phyloP scores from a whole-genome alignment of 2,797 vertebrate species.

The Poeciliopsis paucimaculata region DNA sequence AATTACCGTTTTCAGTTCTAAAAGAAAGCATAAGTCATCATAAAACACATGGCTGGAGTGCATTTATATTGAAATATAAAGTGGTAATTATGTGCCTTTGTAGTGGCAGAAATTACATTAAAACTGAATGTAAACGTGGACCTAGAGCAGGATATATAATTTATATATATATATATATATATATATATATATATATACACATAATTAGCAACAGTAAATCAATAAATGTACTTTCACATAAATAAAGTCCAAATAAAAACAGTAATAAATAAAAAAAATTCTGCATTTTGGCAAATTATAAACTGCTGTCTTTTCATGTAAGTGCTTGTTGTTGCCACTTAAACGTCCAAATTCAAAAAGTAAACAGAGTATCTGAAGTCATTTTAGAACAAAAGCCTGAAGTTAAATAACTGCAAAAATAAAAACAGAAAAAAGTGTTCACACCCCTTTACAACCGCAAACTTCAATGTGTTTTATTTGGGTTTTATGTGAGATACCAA shows the following conservation, averaged over 20 bases:
- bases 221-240: neutral
- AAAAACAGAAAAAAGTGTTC: neutral
- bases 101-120: neutral
- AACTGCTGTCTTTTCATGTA: neutral
- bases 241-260: neutral
- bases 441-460: neutral
- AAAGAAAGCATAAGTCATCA: neutral
- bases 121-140: conserved; percentile 25
- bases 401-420: neutral
- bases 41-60: conserved; percentile 19
- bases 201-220: neutral
- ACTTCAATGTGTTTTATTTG: neutral
- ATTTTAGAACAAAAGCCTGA: neutral
- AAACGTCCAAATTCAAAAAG: neutral
- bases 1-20: neutral
- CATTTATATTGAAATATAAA: conserved; percentile 27
- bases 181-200: too few species aligned
- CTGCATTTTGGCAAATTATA: neutral
- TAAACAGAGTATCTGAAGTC: neutral
- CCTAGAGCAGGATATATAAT: neutral
- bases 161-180: too few species aligned
- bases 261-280: neutral
- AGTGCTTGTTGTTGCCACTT: too few species aligned
- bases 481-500: neutral
- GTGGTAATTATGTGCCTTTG: conserved; percentile 11